A percentile compares a stretch with the other conserved stretches of the same genome.
Conservation (phyloP, 2,888 invertebrate genomes). For the Troilus luridus region DNA sequence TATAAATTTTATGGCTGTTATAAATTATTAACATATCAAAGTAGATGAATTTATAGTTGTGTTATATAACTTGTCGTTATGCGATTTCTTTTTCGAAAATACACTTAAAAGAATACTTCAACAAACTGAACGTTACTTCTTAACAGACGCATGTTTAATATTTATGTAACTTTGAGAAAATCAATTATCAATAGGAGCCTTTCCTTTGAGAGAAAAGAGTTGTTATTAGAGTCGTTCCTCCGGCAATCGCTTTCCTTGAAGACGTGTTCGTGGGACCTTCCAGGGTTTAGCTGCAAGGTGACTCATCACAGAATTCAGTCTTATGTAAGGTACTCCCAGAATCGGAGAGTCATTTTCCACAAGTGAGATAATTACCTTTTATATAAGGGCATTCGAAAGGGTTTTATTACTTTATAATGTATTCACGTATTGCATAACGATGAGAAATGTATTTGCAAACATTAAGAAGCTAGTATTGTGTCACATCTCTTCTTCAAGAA, state of each 20-base stretch:
- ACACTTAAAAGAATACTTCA: background rate
- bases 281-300: background rate
- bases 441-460: background rate
- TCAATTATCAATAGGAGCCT: background rate
- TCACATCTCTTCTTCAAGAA: too few relatives aligned
- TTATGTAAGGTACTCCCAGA: background rate
- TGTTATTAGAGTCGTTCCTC: background rate
- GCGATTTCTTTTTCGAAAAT: background rate
- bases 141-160: background rate
- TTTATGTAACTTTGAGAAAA: background rate
- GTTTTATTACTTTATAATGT: conserved; percentile 2
- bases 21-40: too few relatives aligned
- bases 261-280: background rate
- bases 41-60: background rate
- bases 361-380: background rate
- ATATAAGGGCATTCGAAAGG: background rate
- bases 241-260: background rate
- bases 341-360: background rate
- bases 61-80: background rate
- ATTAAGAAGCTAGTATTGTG: too few relatives aligned
- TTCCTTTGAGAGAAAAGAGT: background rate
- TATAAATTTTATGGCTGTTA: too few relatives aligned
- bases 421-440: background rate
- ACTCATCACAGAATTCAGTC: background rate
- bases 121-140: background rate